phyloP scores from a whole-genome alignment of 2,113 vertebrate genomes.

The Anas platyrhynchos region DNA sequence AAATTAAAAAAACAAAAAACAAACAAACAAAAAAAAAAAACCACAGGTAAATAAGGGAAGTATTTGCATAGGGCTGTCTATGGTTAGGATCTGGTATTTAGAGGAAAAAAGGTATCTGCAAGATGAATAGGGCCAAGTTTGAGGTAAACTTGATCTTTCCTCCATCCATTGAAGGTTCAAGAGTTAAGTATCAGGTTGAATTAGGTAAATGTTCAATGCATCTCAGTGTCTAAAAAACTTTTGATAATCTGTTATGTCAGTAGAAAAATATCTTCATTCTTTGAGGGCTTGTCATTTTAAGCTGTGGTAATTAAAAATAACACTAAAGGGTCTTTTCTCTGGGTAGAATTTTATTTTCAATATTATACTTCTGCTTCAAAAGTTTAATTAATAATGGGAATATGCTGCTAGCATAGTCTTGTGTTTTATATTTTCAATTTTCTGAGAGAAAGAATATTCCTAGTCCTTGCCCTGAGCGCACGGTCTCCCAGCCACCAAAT shows the following conservation, averaged over 20 bases:
- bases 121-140: background rate
- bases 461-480: background rate
- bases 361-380: background rate
- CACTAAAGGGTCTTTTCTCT: background rate
- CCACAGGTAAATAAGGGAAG: background rate
- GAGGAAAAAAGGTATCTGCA: background rate
- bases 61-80: background rate
- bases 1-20: background rate
- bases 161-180: background rate
- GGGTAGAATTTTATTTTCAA: background rate
- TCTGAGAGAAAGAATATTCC: background rate
- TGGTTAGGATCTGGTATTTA: background rate
- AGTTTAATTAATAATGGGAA: background rate
- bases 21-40: background rate
- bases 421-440: background rate
- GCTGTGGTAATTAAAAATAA: background rate
- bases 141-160: background rate
- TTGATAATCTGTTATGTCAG: background rate
- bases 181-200: background rate
- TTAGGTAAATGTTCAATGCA: background rate
- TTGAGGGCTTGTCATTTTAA: background rate
- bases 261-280: background rate
- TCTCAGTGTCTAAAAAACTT: background rate
- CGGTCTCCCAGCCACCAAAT: background rate
- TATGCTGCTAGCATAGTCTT: background rate